Conservation (phyloP, 1,140 invertebrate genomes). For the Campoletis sonorensis region DNA sequence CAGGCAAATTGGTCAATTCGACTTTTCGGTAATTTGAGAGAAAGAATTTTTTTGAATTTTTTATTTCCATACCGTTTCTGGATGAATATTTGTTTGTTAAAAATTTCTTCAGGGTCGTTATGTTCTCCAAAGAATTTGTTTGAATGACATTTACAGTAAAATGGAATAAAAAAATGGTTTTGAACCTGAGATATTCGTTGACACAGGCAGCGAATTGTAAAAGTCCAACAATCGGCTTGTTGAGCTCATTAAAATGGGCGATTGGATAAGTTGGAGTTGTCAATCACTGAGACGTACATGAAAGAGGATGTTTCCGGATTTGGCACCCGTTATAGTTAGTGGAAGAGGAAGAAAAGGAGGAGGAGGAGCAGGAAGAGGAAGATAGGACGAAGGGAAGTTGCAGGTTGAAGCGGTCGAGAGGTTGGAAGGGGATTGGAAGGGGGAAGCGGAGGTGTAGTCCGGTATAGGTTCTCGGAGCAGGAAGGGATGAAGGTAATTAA, state of each 20-base stretch:
- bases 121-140: too few relatives aligned
- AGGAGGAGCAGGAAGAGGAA: slow-evolving; percentile 35
- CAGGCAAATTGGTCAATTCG: too few relatives aligned
- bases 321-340: slow-evolving; percentile 48
- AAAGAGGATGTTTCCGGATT: slow-evolving; percentile 30
- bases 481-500: slow-evolving; percentile 77
- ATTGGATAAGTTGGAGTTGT: not conserved
- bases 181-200: too few relatives aligned
- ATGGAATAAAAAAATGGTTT: too few relatives aligned
- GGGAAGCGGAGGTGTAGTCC: slow-evolving; percentile 44
- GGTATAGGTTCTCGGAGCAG: slow-evolving; percentile 48
- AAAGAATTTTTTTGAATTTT: too few relatives aligned
- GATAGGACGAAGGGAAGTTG: slow-evolving; percentile 42
- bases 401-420: slow-evolving; percentile 42
- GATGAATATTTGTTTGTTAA: too few relatives aligned
- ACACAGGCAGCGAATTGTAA: not conserved
- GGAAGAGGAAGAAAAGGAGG: not conserved
- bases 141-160: too few relatives aligned
- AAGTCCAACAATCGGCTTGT: not conserved
- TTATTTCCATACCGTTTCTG: too few relatives aligned
- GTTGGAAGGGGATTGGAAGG: slow-evolving; percentile 21
- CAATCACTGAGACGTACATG: not conserved
- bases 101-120: too few relatives aligned
- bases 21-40: too few relatives aligned
- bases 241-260: not conserved